Base-by-base conservation (phyloP, 2,888 invertebrate genomes). In the Ormyrus pomaceus region DNA sequence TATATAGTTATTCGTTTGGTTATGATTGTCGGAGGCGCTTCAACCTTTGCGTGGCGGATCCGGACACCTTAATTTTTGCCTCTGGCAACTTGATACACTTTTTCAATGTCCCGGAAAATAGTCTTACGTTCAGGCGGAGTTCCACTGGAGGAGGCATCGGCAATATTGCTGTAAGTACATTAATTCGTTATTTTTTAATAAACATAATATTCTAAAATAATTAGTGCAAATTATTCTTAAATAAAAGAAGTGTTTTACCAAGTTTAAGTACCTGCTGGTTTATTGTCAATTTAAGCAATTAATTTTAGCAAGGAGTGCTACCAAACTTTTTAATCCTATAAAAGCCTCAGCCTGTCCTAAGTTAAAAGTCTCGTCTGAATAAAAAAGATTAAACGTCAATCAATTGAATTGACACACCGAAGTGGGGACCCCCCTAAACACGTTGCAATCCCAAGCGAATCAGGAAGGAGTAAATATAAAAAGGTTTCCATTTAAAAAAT, bases 71-170 rank as follows among this genome's bases (percentile, higher is more conserved):
- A 2, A 92, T 96, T 79, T 98, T 95, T 92, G 93, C 94, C 0
- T 95, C 97, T 0, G 98, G 98, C 70, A 97, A 96, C 90, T 92
- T 95, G 69, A 92, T 98, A 53, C 94, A 95, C 84, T 95, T 97
- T 86, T 93, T 96, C 82, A 93, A 96, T 85, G 93, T 96, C 0
- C 89, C 91, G n/a, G 93, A 93, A 0, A 93, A 92, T 81, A 92
- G 93, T 85, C 92, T 95, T 50, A 93, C 92, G 87, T 96, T 96
- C 87, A 92, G 95, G 64, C 92, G 96, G 85, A 94, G 95, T 83
- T 94, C 94, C 0, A 94, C 94, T 13, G 96, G 96, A 6, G 95
- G 95, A 71, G 95, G 97, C 73, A 93, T 98, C 81, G 97, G 97
- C 0, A 95, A 95, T 84, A 93, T 97, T 73, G 92, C 94, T 77